Evolutionary conservation across 2,797 vertebrate genomes (phyloP).

Genomic region (Hydrocynus forskahlii): DNA sequence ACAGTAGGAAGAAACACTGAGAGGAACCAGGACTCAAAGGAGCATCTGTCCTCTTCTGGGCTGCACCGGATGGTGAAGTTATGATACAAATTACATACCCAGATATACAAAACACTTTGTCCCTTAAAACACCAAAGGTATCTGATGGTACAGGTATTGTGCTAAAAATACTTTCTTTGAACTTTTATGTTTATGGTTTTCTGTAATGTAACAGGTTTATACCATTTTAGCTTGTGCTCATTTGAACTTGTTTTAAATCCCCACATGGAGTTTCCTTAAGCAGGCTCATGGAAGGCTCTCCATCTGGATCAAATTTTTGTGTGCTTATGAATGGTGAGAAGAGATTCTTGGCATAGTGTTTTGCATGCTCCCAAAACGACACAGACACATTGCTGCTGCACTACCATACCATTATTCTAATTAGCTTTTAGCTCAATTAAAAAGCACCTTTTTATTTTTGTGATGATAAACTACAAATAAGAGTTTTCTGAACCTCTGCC

Average conservation of each 20-base stretch:
- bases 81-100: too few relatives aligned
- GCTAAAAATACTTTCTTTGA: constrained; percentile 10
- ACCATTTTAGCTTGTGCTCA: constrained; percentile 17
- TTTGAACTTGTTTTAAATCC: constrained; percentile 45
- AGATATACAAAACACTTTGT: too few relatives aligned
- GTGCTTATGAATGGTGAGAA: constrained; percentile 39
- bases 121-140: too few relatives aligned
- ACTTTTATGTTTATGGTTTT: not conserved
- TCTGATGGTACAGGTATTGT: not conserved
- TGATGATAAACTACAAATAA: too few relatives aligned
- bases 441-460: too few relatives aligned
- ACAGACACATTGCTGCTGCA: constrained; percentile 19
- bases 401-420: not conserved
- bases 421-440: constrained; percentile 2
- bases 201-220: constrained; percentile 18
- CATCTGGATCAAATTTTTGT: constrained; percentile 45
- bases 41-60: too few relatives aligned
- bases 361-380: constrained; percentile 29
- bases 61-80: too few relatives aligned
- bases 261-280: constrained; percentile 32
- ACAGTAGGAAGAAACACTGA: not conserved
- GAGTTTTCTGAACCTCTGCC: not conserved
- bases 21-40: not conserved
- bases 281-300: constrained; percentile 29
- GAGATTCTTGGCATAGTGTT: constrained; percentile 33